Evolutionary conservation across 2,797 vertebrate genomes (phyloP).

Genomic region (Cuniculus paca): DNA sequence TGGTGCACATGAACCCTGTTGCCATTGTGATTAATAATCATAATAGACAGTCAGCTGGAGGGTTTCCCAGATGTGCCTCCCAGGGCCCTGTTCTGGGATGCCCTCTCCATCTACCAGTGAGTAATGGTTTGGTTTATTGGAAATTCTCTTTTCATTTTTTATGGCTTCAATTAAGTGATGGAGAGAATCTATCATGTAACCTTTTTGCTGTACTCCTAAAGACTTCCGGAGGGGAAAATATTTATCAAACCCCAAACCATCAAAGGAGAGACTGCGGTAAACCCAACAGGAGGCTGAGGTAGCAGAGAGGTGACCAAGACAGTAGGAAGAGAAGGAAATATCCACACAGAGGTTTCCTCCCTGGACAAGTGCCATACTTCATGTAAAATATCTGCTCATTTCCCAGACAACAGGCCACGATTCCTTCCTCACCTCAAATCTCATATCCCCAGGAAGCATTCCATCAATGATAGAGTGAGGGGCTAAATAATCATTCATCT

Average conservation of each 20-base stretch:
- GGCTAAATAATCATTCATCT: neutral
- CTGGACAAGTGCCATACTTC: slow-evolving; percentile 33
- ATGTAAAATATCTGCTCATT: neutral
- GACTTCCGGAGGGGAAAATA: slow-evolving; percentile 87
- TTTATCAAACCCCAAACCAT: slow-evolving; percentile 86
- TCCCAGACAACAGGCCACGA: neutral
- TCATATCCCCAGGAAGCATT: neutral
- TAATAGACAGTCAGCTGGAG: slow-evolving; percentile 76
- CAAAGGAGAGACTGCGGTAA: slow-evolving; percentile 72
- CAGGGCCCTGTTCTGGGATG: slow-evolving; percentile 77
- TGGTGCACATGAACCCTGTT: slow-evolving; percentile 69
- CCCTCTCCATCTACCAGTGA: slow-evolving; percentile 78
- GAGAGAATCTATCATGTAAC: slow-evolving; percentile 87
- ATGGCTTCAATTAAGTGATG: slow-evolving; percentile 89
- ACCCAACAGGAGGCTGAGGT: slow-evolving; percentile 64
- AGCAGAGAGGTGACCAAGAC: slow-evolving; percentile 35
- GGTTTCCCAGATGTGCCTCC: slow-evolving; percentile 80
- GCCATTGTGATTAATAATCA: slow-evolving; percentile 81
- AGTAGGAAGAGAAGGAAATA: slow-evolving; percentile 35
- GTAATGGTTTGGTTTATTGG: slow-evolving; percentile 88
- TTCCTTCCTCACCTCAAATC: neutral
- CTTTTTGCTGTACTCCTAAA: slow-evolving; percentile 85
- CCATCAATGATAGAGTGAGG: neutral
- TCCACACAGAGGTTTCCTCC: slow-evolving; percentile 55
- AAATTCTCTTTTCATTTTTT: slow-evolving; percentile 90